Base-by-base conservation (phyloP, 2,888 invertebrate genomes). In the Chrysolina haemoptera region DNA sequence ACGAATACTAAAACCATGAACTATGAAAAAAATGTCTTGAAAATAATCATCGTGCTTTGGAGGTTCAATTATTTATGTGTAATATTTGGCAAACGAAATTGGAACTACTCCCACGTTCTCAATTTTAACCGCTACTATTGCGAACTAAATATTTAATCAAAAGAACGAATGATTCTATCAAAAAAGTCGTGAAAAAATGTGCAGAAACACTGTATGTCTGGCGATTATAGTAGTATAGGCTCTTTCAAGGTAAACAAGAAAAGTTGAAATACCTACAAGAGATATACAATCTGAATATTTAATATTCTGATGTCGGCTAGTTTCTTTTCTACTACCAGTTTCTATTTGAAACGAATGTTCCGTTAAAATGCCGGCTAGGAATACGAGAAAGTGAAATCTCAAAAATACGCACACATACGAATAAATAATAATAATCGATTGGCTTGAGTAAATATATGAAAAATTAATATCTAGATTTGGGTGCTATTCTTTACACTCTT, bases 221-320 rank as follows among this genome's bases (percentile, higher is more conserved):
- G 78, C 70, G 73, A 74, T 66, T 66, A 50, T 66, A 66, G 35
- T 66, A 74, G 77, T 75, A 76, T 72, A 74, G 73, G 69, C 67
- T 81, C 80, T 82, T 81, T 83, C 84, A 84, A 84, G 84, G 84
- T 81, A 81, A 84, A 81, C 84, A 80, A 82, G 82, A 82, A 81
- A 82, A 83, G 82, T 81, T 82, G 80, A 84, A 84, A 83, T 82
- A 81, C 81, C 82, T 81, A 78, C 79, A 77, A 78, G 66, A 76
- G 62, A 74, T 76, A 79, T 59, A 63, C 16, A 74, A 66, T 72
- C 70, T 16, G 41, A 40, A 55, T 70, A 70, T 67, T 43, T 74
- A 43, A 64, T 69, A 73, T 46, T 73, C 64, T 35, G 65, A 73
- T 43, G 59, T 35, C 35, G 59, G 59, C 35, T 59, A 59, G 59